A percentile compares a stretch with the other conserved stretches of the same genome.
Conservation (phyloP, 2,888 invertebrate genomes). For the Drosophila falleni region DNA sequence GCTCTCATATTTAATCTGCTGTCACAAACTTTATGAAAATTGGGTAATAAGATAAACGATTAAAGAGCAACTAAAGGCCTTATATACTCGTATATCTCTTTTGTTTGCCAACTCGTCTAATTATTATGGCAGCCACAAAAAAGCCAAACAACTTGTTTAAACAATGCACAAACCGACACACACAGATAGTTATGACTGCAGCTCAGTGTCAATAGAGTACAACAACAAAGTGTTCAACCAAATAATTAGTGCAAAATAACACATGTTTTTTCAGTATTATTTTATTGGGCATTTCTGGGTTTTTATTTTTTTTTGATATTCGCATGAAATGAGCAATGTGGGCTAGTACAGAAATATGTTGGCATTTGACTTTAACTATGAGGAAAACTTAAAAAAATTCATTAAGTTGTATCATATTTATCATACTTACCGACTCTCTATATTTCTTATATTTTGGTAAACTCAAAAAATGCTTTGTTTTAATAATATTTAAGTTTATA, state of each 20-base stretch:
- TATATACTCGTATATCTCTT: slow-evolving; percentile 24
- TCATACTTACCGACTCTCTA: too few species aligned
- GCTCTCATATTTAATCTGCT: too few species aligned
- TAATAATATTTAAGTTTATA: neutral
- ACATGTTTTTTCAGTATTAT: slow-evolving; percentile 10
- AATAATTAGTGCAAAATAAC: slow-evolving; percentile 54
- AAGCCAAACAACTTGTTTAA: slow-evolving; percentile 57
- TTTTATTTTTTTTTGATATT: slow-evolving; percentile 1
- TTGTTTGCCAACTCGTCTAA: slow-evolving; percentile 24
- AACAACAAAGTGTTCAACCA: slow-evolving; percentile 22
- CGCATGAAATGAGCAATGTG: slow-evolving; percentile 5
- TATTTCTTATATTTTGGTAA: too few species aligned
- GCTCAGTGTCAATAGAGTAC: slow-evolving; percentile 50
- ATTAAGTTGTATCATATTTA: neutral
- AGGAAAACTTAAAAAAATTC: slow-evolving; percentile 1
- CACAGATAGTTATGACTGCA: slow-evolving; percentile 45
- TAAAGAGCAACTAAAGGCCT: slow-evolving; percentile 3
- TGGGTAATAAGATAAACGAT: neutral
- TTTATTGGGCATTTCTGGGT: slow-evolving; percentile 3
- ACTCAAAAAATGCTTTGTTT: neutral
- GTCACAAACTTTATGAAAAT: neutral
- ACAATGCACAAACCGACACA: slow-evolving; percentile 47
- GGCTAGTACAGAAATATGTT: slow-evolving; percentile 6
- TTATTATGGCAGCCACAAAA: slow-evolving; percentile 38
- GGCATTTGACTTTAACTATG: slow-evolving; percentile 2